Percentiles rank a stretch among this genome's conserved stretches.
These are phyloP conservation scores for rat (Rattus norvegicus) DNA, from an alignment of 2,113 vertebrate species.

Conservation along the genomic window GRCr8 NC_086020.1:165592501-165593000, in stretches of 20 bases:
- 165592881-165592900: neutral
- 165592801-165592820: neutral
- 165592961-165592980: neutral
- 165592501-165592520: neutral
- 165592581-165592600: neutral
- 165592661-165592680: neutral
- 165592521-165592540: neutral
- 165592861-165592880: neutral
- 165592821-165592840: neutral
- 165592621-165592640: neutral
- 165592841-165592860: neutral
- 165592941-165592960: conserved; percentile 1
- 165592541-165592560: neutral
- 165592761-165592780: neutral
- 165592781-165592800: neutral
- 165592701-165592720: neutral
- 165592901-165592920: neutral
- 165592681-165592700: neutral
- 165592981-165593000: neutral
- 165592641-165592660: neutral
- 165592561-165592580: neutral
- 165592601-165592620: neutral
- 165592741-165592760: neutral
- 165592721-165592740: neutral
- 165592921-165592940: neutral